Percentiles rank a stretch among this genome's conserved stretches.
phyloP scores from a whole-genome alignment of 92 coral and sea anemone species.

The Plumapathes pennacea region DNA sequence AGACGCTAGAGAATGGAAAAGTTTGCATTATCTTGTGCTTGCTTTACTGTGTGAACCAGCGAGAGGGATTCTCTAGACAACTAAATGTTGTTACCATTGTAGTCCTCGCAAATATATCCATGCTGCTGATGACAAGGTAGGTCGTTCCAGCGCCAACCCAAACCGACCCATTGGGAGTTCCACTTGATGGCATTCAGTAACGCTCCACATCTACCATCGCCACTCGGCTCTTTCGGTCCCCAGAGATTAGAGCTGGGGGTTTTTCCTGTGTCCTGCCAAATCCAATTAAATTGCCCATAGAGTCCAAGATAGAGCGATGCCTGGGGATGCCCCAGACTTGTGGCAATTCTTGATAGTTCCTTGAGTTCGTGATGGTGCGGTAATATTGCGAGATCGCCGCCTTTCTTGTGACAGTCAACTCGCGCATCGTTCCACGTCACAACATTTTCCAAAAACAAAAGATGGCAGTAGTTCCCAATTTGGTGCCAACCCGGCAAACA shows the following conservation, averaged over 20 bases:
- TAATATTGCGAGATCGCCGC: conserved; percentile 14
- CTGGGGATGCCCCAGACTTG: not conserved
- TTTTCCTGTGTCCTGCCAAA: conserved; percentile 8
- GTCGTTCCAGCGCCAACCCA: conserved; percentile 38
- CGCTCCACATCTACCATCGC: conserved; percentile 15
- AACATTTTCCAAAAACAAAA: not conserved
- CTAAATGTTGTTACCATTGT: too few relatives aligned
- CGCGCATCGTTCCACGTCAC: conserved; percentile 13
- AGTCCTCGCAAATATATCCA: conserved; percentile 29
- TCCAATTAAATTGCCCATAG: conserved; percentile 11
- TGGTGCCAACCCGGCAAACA: conserved; percentile 24
- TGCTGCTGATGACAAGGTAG: not conserved
- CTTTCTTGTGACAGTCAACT: not conserved
- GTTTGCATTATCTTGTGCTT: too few relatives aligned
- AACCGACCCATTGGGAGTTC: conserved; percentile 15
- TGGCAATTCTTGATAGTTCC: not conserved
- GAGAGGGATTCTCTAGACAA: too few relatives aligned
- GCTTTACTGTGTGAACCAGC: too few relatives aligned
- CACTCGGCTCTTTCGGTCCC: conserved; percentile 25
- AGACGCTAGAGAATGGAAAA: too few relatives aligned
- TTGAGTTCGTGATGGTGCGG: not conserved
- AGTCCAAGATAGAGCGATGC: conserved; percentile 6
- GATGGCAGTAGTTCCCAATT: not conserved
- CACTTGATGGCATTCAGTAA: conserved; percentile 16
- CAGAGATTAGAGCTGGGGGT: not conserved